Percentiles rank a stretch among this genome's conserved stretches.
Evolutionary conservation across 2,113 vertebrate species (phyloP).

Genomic region (Cervus canadensis): DNA sequence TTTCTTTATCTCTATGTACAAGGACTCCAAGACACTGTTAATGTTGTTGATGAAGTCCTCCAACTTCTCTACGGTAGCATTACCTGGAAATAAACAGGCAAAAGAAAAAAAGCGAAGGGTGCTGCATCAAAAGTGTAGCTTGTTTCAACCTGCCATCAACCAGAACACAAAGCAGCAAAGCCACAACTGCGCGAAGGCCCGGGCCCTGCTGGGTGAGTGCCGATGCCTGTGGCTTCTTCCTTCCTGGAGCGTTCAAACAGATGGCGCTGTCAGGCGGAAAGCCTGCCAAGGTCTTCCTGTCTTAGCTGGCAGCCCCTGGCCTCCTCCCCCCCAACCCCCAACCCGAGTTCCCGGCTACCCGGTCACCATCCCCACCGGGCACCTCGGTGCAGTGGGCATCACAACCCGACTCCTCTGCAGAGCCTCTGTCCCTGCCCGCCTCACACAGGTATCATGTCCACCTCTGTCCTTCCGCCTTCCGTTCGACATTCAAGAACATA

Average conservation of each 20-base stretch:
- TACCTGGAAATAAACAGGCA: slow-evolving; percentile 75
- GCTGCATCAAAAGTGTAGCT: not conserved
- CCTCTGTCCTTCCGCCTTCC: not conserved
- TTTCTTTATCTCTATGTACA: slow-evolving; percentile 94
- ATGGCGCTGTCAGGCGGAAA: too few relatives aligned
- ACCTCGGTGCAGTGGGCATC: not conserved
- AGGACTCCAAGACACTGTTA: slow-evolving; percentile 89
- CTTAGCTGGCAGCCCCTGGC: not conserved
- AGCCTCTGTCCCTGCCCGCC: not conserved
- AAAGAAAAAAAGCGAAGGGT: not conserved
- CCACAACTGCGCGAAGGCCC: fast-evolving
- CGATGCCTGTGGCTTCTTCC: not conserved
- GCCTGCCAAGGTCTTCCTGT: not conserved
- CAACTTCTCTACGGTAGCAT: slow-evolving; percentile 81
- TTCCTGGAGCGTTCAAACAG: not conserved
- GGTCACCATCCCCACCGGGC: not conserved
- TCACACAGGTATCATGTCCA: fast-evolving
- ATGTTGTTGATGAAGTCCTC: slow-evolving; percentile 90
- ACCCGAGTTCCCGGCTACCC: not conserved
- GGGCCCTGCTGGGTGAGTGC: not conserved
- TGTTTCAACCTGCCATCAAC: not conserved
- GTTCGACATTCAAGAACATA: fast-evolving
- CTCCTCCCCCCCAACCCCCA: not conserved
- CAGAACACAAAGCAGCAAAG: not conserved
- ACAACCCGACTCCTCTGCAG: fast-evolving